Base-by-base conservation (phyloP, 92 coral and sea anemone genomes). In the Zoanthus solanderi region DNA sequence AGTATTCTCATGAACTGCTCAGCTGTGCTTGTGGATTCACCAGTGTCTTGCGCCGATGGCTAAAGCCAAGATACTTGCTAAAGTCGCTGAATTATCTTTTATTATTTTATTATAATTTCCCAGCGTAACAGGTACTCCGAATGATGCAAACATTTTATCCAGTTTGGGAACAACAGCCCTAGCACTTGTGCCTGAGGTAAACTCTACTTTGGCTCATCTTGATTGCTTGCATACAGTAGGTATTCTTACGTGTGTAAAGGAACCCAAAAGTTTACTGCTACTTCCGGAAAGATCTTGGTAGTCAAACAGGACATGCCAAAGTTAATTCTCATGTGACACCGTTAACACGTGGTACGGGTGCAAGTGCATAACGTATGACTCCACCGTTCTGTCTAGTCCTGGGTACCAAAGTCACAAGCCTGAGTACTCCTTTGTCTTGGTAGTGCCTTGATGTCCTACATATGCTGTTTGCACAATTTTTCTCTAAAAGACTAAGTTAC, bases 1-100 rank as follows among this genome's bases (percentile, higher is more conserved):
- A 76, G 72, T 30, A 89, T 56, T 76, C 89, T 84, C 89, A 77
- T 89, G 46, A 89, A 84, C 79, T 89, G 89, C 85, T 89, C 92
- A 0, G 86, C 89, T 15, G 71, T 86, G 13, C 28, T 88, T 50
- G 8, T 50, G 56, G 66, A 4, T 60, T 60, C 66, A 15, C 46
- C 13, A 89, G 89, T 9, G 79, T 89, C 75, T 89, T 84, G 13
- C 18, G 66, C 74, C 77, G 45, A 65, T 66, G 78, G 7, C 32
- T n/a, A 18, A 79, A 79, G 73, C 76, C 53, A 32, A 42, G 46
- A 16, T 57, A 57, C 63, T 12, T 57, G 66, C 66, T 15, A 17
- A 60, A 15, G 66, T 60, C 18, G 66, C 18, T 60, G 23, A 17
- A 2, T 15, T 60, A 3, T 17, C 66, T 15, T 15, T 60, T 60